Evolutionary conservation across 2,113 vertebrate genomes (phyloP).

Genomic region (Notothenia rossii): DNA sequence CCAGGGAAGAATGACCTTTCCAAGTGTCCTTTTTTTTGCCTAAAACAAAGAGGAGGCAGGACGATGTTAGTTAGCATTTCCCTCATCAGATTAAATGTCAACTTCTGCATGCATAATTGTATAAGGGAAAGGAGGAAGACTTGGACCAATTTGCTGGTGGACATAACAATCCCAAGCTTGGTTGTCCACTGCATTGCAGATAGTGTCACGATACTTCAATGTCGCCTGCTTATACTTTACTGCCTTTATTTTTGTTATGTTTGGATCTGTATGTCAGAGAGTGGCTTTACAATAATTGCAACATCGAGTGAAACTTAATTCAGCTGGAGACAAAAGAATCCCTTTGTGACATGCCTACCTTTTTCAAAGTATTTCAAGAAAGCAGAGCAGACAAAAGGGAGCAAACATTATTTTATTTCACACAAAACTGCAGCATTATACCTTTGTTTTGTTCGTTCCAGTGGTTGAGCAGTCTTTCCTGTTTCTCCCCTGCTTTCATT

Average conservation of each 20-base stretch:
- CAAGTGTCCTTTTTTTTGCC: constrained; percentile 73
- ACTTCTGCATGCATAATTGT: constrained; percentile 80
- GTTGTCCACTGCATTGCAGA: constrained; percentile 68
- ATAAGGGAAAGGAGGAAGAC: constrained; percentile 50
- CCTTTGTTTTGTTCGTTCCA: constrained; percentile 58
- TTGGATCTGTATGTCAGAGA: constrained; percentile 7
- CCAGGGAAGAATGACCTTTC: constrained; percentile 80
- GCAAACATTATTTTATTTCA: constrained; percentile 55
- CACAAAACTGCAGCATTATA: constrained; percentile 68
- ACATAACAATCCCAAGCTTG: constrained; percentile 44
- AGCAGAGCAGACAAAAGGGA: constrained; percentile 51
- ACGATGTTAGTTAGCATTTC: constrained; percentile 79
- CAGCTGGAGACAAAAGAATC: constrained; percentile 39
- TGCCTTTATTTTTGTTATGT: constrained; percentile 27
- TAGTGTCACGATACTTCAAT: constrained; percentile 20
- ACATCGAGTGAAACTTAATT: constrained; percentile 42
- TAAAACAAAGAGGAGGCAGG: constrained; percentile 77
- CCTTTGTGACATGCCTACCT: constrained; percentile 35
- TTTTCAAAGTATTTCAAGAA: constrained; percentile 49
- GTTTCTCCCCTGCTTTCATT: constrained; percentile 53
- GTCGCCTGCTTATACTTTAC: constrained; percentile 12
- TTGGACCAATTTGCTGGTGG: constrained; percentile 67
- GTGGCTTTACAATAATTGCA: constrained; percentile 34
- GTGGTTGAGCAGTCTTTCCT: constrained; percentile 47
- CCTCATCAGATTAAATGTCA: constrained; percentile 81